Conservation (phyloP, 2,797 vertebrate species). For the Discoglossus pictus region DNA sequence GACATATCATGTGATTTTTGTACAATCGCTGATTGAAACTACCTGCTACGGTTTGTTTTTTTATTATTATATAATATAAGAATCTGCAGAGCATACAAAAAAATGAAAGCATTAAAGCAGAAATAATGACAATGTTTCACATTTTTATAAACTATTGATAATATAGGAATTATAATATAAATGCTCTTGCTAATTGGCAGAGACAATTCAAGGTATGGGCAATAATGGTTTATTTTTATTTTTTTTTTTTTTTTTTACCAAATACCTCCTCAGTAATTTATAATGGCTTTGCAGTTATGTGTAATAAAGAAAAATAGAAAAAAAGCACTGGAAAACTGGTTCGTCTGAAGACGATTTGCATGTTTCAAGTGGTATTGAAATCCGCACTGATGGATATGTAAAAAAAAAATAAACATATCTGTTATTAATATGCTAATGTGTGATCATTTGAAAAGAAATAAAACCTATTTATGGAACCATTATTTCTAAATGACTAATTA, state of each 20-base stretch:
- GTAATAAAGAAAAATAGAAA: constrained; percentile 76
- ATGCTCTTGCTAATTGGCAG: constrained; percentile 69
- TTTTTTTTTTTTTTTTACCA: constrained; percentile 75
- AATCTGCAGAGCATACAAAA: constrained; percentile 60
- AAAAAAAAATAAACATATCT: constrained; percentile 99
- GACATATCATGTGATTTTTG: constrained; percentile 70
- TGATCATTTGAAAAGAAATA: constrained; percentile 81
- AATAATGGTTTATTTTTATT: constrained; percentile 73
- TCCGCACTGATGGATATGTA: constrained; percentile 98
- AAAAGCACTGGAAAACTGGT: constrained; percentile 98
- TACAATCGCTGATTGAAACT: constrained; percentile 72
- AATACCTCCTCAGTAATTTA: constrained; percentile 93
- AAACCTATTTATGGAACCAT: constrained; percentile 76
- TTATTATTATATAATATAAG: constrained; percentile 59
- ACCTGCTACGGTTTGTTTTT: constrained; percentile 73
- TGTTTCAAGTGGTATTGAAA: constrained; percentile 94
- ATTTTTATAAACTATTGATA: constrained; percentile 61
- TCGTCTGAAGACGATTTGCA: constrained; percentile 91
- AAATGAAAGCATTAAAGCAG: constrained; percentile 39
- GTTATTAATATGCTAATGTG: constrained; percentile 81
- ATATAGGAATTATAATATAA: constrained; percentile 69
- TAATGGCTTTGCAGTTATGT: constrained; percentile 87
- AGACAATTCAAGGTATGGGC: constrained; percentile 68
- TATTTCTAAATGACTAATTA: constrained; percentile 17
- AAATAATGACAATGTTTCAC: constrained; percentile 56